phyloP scores from a whole-genome alignment of 1,140 invertebrate species.

The Rhynchophorus ferrugineus region DNA sequence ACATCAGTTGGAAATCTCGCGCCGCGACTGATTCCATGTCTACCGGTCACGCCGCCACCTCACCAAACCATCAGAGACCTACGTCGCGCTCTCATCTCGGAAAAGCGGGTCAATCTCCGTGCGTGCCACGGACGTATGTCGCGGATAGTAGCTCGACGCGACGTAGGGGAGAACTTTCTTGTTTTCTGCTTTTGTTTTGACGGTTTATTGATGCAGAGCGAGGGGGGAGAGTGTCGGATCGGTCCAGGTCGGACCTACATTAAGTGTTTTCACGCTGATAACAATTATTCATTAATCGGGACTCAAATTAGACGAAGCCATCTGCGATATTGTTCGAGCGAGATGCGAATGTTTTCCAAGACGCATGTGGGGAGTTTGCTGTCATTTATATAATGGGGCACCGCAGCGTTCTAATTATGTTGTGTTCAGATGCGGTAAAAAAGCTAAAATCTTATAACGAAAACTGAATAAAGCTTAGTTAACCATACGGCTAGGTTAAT shows the following conservation, averaged over 20 bases:
- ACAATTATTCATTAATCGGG: background rate
- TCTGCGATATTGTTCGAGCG: too few species aligned
- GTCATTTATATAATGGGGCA: too few species aligned
- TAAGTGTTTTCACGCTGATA: background rate
- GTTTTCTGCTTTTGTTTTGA: constrained; percentile 5
- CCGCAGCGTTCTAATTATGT: too few species aligned
- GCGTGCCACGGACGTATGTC: constrained; percentile 5
- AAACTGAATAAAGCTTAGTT: too few species aligned
- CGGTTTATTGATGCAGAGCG: background rate
- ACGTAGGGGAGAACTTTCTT: background rate
- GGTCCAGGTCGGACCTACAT: background rate
- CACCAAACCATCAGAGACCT: background rate
- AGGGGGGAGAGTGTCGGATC: background rate
- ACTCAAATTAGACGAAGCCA: too few species aligned
- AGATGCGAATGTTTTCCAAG: too few species aligned
- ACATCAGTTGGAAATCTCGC: constrained; percentile 23
- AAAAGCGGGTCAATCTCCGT: constrained; percentile 13
- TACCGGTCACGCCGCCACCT: constrained; percentile 4
- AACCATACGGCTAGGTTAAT: too few species aligned
- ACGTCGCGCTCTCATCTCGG: constrained; percentile 8
- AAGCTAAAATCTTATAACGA: too few species aligned
- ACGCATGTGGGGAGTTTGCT: too few species aligned
- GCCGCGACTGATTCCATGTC: constrained; percentile 20
- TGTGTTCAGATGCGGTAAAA: too few species aligned
- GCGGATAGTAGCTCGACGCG: background rate